Conservation (phyloP, 2,113 vertebrate species). For the Siniperca chuatsi region DNA sequence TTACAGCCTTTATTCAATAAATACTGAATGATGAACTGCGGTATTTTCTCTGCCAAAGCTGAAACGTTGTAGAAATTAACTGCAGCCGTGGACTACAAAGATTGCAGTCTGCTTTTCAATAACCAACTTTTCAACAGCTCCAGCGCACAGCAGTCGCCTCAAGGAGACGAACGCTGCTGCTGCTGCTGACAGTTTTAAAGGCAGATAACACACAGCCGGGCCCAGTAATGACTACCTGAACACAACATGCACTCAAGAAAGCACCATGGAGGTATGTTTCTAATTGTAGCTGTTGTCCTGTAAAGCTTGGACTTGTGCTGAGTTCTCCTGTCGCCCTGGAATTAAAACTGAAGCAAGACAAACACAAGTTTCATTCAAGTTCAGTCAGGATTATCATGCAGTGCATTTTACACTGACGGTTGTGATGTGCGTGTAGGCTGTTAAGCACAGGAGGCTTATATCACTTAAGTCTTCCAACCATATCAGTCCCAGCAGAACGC, state of each 20-base stretch:
- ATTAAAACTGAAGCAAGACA: slow-evolving; percentile 9
- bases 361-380: neutral
- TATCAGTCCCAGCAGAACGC: neutral
- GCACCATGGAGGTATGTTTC: slow-evolving; percentile 45
- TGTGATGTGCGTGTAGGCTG: no score
- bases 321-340: slow-evolving; percentile 7
- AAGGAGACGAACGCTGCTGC: slow-evolving; percentile 22
- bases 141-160: slow-evolving; percentile 16
- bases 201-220: slow-evolving; percentile 33
- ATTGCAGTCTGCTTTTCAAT: slow-evolving; percentile 44
- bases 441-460: neutral
- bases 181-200: slow-evolving; percentile 60
- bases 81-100: slow-evolving; percentile 4
- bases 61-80: slow-evolving; percentile 18
- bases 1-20: slow-evolving; percentile 5
- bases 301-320: slow-evolving; percentile 44
- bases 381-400: neutral
- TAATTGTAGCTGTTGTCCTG: slow-evolving; percentile 66
- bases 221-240: slow-evolving; percentile 67
- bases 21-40: neutral
- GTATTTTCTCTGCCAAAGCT: slow-evolving; percentile 11
- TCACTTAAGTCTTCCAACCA: neutral
- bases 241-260: slow-evolving; percentile 45
- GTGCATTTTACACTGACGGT: neutral
- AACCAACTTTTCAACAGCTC: slow-evolving; percentile 33